Evolutionary conservation across 92 coral and sea anemone genomes (phyloP), one percentile per base, ranked within the genome.

Genomic region (Umimayanthus chanpuru): DNA sequence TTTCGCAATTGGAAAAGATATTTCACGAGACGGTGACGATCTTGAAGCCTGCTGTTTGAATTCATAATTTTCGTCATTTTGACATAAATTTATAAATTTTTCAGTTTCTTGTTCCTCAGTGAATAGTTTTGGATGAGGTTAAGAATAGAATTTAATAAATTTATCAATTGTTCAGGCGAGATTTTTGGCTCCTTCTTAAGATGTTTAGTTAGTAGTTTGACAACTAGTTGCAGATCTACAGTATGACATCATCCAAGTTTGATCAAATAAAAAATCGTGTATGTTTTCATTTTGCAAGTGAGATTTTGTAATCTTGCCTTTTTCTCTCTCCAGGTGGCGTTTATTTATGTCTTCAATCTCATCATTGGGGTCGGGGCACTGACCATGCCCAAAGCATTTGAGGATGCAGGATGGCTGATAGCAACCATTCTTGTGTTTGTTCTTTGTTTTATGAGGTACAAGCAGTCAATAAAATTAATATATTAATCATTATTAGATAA

Each of bases 361-460:
- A 96, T 96, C 30, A 93, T 96, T 43, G 99, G 99, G 1, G 99
- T 92, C 73, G 99, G 99, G 25, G 98, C 99, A 2, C 79, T 96
- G 85, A 94, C 99, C 2, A 92, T 96, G 96, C 99, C 99, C 71
- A 93, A 93, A 81, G 99, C 99, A 44, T 95, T 96, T 88, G 94
- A 96, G n/a, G 94, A 90, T 73, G 95, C 99, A 55, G 99, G 99
- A 47, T 93, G 98, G 96, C 88, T 96, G 40, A 73, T 95, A 16
- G 91, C 98, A 28, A 80, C 89, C 9, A 81, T 91, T 53, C 82
- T 96, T 9, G 90, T 93, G 30, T 90, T 93, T 58, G 89, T 90
- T 41, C 91, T 96, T 29, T 92, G 95, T n/a, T 92, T 92, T 43
- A 93, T 96, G 95, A 96, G 99, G 99, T 95, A 85, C 58, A 53